phyloP scores from a whole-genome alignment of 2,797 vertebrate genomes.

The Oreonectes daqikongensis region DNA sequence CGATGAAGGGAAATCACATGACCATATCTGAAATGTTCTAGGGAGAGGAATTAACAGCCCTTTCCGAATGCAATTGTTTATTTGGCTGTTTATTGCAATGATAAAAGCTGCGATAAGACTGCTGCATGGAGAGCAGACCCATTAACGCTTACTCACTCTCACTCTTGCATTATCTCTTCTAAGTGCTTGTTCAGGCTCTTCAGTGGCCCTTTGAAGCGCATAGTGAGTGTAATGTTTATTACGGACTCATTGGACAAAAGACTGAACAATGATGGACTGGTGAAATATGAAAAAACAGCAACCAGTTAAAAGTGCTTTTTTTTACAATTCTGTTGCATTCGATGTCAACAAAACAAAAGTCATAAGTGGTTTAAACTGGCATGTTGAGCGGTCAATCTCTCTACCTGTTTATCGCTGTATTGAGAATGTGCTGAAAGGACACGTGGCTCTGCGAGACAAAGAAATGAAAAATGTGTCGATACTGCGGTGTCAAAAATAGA shows the following conservation, averaged over 20 bases:
- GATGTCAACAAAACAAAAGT: neutral
- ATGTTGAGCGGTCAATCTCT: neutral
- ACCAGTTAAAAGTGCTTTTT: neutral
- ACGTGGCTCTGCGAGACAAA: conserved; percentile 9
- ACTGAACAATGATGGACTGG: conserved; percentile 22
- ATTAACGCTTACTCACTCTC: conserved; percentile 44
- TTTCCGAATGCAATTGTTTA: conserved; percentile 60
- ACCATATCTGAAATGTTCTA: conserved; percentile 34
- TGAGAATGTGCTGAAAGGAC: conserved; percentile 24
- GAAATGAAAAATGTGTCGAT: conserved; percentile 14
- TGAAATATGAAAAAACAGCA: neutral
- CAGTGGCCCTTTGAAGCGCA: conserved; percentile 38
- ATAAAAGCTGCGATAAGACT: conserved; percentile 53
- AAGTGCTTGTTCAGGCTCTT: conserved; percentile 47
- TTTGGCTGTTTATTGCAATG: conserved; percentile 40
- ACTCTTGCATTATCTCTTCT: conserved; percentile 48
- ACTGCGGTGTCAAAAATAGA: conserved; percentile 17
- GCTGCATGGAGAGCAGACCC: conserved; percentile 37
- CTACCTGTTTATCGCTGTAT: neutral
- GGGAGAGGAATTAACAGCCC: conserved; percentile 46
- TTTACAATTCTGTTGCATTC: conserved; percentile 8
- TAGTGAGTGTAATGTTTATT: conserved; percentile 39
- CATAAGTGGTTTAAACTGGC: neutral
- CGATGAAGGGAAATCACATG: conserved; percentile 46
- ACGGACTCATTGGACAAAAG: conserved; percentile 30